These are phyloP conservation scores for Azorinus chamasolen DNA, from an alignment of 2,888 invertebrate genomes.

Conservation along the genomic window DNA sequence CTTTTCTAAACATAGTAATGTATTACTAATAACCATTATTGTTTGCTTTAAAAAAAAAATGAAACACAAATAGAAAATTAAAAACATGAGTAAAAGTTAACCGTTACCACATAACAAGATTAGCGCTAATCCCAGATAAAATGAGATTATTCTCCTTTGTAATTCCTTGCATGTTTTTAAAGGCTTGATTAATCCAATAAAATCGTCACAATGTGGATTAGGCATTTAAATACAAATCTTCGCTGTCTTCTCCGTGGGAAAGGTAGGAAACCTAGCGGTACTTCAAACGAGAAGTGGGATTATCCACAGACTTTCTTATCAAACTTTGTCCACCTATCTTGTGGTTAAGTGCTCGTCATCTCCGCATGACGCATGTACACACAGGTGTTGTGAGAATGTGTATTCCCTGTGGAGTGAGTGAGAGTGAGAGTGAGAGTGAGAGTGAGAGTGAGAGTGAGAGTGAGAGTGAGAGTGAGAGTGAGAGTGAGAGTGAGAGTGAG, in stretches of 20 bases:
- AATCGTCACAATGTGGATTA: slow-evolving; percentile 48
- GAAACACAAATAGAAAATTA: too few species aligned
- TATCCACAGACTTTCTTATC: background rate
- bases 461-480: background rate
- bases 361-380: slow-evolving; percentile 2
- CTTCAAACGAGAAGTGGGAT: slow-evolving; percentile 5
- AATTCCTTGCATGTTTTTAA: slow-evolving; percentile 37
- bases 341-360: background rate
- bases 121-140: too few species aligned
- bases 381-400: background rate
- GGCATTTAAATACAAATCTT: too few species aligned
- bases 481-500: too few species aligned
- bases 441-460: background rate
- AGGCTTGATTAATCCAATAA: slow-evolving; percentile 60
- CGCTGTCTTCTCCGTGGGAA: slow-evolving; percentile 52
- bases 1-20: too few species aligned
- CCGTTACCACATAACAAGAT: too few species aligned
- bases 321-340: slow-evolving; percentile 2
- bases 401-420: background rate
- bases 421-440: background rate
- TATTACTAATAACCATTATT: too few species aligned
- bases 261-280: slow-evolving; percentile 16
- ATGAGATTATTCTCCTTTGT: slow-evolving; percentile 46
- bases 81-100: too few species aligned
- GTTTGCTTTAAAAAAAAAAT: too few species aligned